phyloP scores from a whole-genome alignment of 2,797 vertebrate species.

The Coluber constrictor region DNA sequence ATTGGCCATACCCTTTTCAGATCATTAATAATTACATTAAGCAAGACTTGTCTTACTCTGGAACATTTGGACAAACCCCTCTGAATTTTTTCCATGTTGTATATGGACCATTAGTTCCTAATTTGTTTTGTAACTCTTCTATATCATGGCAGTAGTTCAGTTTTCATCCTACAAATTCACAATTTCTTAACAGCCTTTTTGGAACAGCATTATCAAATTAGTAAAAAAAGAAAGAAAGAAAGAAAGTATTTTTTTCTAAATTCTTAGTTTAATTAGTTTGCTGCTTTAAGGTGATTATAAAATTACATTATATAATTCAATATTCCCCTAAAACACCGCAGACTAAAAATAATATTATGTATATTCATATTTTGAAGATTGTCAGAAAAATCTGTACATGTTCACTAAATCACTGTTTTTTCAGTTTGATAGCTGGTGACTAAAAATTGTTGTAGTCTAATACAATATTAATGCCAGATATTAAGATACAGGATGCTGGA shows the following conservation, averaged over 20 bases:
- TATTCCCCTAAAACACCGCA: neutral
- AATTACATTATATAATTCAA: neutral
- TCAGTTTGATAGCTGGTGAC: neutral
- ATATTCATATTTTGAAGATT: neutral
- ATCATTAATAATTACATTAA: slow-evolving; percentile 36
- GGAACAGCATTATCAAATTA: neutral
- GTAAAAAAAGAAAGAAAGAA: neutral
- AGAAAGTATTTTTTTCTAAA: neutral
- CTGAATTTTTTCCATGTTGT: slow-evolving; percentile 35
- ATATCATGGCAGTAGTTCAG: neutral
- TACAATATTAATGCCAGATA: neutral
- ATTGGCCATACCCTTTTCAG: slow-evolving; percentile 29
- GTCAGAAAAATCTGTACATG: neutral
- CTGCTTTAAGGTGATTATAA: neutral
- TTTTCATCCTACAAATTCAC: neutral
- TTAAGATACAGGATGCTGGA: neutral
- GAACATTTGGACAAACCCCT: slow-evolving; percentile 28
- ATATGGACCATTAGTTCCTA: slow-evolving; percentile 20
- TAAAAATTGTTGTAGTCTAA: neutral
- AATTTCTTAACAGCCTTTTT: slow-evolving; percentile 1
- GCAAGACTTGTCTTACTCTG: slow-evolving; percentile 25
- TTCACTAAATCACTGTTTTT: neutral
- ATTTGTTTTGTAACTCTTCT: slow-evolving; percentile 42
- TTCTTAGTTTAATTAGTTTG: neutral
- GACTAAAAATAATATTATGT: neutral